phyloP scores from a whole-genome alignment of 2,113 vertebrate genomes.

The Hemiscyllium ocellatum region DNA sequence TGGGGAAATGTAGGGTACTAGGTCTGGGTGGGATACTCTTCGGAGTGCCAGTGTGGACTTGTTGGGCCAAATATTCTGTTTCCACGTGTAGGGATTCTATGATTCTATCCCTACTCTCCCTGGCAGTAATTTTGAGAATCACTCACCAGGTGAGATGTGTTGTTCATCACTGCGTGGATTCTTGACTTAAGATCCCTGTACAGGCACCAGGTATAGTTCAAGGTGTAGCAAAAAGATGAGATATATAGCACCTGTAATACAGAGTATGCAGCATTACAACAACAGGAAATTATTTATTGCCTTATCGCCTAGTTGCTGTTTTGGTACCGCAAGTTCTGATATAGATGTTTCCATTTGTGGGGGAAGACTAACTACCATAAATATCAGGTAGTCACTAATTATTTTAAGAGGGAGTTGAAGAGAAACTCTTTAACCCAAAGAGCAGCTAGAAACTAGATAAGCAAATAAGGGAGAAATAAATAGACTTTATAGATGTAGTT shows the following conservation, averaged over 20 bases:
- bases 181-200: slow-evolving; percentile 64
- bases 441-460: neutral
- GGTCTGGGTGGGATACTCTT: too few species aligned
- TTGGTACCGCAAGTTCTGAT: slow-evolving; percentile 34
- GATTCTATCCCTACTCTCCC: neutral
- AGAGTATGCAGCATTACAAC: slow-evolving; percentile 31
- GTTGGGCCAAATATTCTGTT: too few species aligned
- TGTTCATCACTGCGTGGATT: slow-evolving; percentile 49
- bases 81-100: too few species aligned
- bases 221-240: slow-evolving; percentile 74
- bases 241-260: slow-evolving; percentile 70
- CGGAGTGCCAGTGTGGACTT: too few species aligned
- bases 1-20: too few species aligned
- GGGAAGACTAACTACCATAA: neutral
- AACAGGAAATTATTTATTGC: neutral
- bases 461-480: neutral
- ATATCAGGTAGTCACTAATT: neutral
- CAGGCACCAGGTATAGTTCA: slow-evolving; percentile 76
- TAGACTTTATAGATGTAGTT: neutral
- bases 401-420: neutral
- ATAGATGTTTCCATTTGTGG: neutral
- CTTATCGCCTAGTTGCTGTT: neutral
- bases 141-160: slow-evolving; percentile 57
- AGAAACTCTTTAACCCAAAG: neutral
- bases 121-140: neutral